Evolutionary conservation across 1,140 invertebrate genomes (phyloP).

Genomic region (Elysia chlorotica): DNA sequence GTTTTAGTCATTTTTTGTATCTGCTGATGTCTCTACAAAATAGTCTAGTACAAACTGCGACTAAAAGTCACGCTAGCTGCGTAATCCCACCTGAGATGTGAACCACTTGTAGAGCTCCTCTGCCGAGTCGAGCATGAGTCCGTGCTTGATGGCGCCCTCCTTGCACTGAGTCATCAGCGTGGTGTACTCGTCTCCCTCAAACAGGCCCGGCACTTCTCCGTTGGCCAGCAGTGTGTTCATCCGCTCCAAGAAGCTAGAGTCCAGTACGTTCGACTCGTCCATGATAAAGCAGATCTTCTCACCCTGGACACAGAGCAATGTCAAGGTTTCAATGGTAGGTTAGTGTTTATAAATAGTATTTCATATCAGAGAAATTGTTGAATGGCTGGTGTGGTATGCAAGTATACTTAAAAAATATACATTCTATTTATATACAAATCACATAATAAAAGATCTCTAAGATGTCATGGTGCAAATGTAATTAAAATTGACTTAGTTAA

Average conservation of each 20-base stretch:
- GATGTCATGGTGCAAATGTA: too few relatives aligned
- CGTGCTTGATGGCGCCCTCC: constrained; percentile 96
- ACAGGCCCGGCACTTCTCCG: constrained; percentile 81
- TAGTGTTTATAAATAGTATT: too few relatives aligned
- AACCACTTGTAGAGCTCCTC: constrained; percentile 99
- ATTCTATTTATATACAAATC: not conserved
- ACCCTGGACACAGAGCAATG: constrained; percentile 64
- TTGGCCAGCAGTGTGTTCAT: constrained; percentile 99
- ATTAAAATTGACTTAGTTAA: too few relatives aligned
- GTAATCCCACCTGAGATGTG: constrained; percentile 74
- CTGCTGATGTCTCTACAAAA: too few relatives aligned
- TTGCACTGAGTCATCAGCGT: constrained; percentile 99
- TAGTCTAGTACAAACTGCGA: too few relatives aligned
- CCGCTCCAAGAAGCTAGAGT: constrained; percentile 97
- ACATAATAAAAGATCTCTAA: not conserved
- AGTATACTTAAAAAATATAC: too few relatives aligned
- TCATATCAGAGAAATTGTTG: too few relatives aligned
- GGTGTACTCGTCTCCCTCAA: constrained; percentile 90
- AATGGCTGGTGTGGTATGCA: too few relatives aligned
- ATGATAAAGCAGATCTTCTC: constrained; percentile 99
- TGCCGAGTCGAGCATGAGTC: constrained; percentile 96
- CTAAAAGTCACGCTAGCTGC: too few relatives aligned
- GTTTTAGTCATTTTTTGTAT: too few relatives aligned
- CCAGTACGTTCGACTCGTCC: constrained; percentile 98
- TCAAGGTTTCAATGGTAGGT: not conserved